Percentiles rank a stretch among this genome's conserved stretches.
These are phyloP conservation scores for Girardinichthys multiradiatus DNA, from an alignment of 2,113 vertebrate species.

Conservation along the genomic window DNA sequence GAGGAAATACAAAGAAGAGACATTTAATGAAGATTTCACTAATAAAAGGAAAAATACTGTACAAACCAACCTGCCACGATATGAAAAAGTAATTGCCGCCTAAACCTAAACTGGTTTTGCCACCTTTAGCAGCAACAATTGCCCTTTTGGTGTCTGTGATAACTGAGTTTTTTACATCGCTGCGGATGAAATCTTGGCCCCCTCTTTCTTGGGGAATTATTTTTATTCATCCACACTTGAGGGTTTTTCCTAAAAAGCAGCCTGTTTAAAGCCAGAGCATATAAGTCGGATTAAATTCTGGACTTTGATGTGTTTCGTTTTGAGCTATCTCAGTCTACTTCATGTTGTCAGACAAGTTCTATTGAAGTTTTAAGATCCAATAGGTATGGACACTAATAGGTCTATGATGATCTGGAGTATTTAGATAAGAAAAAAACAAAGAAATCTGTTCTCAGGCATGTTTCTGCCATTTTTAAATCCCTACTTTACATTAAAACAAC, in stretches of 20 bases:
- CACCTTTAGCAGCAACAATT: background rate
- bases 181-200: background rate
- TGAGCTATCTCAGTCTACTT: too few relatives aligned
- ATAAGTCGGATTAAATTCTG: background rate
- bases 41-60: background rate
- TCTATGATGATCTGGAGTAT: background rate
- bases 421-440: background rate
- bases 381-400: too few relatives aligned
- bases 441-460: background rate
- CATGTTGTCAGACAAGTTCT: too few relatives aligned
- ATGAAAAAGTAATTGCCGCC: background rate
- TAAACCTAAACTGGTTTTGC: background rate
- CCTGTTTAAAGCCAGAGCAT: background rate
- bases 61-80: background rate
- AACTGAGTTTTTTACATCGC: background rate
- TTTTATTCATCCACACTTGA: background rate
- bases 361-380: too few relatives aligned
- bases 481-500: conserved; percentile 9
- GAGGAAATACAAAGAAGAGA: background rate
- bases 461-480: background rate
- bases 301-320: background rate
- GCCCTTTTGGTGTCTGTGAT: background rate
- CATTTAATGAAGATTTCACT: background rate
- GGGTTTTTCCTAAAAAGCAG: too few relatives aligned
- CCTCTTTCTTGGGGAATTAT: background rate